A percentile compares a stretch with the other conserved stretches of the same genome.
Evolutionary conservation across 2,797 vertebrate genomes (phyloP).

Genomic region (Bufotes viridis): DNA sequence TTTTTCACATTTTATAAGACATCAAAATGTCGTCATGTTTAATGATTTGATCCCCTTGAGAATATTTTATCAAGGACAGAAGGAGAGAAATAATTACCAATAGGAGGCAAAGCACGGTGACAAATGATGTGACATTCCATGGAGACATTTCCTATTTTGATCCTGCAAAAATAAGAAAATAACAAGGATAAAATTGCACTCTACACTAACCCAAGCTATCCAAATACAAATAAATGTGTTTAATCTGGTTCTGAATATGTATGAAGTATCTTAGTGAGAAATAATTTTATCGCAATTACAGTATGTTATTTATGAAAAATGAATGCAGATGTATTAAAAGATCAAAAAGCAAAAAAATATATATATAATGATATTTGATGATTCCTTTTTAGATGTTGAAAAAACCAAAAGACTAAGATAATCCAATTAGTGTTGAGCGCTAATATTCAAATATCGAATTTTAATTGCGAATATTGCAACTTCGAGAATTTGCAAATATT

Average conservation of each 20-base stretch:
- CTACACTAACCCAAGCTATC: neutral
- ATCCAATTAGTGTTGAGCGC: no score
- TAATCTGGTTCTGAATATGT: neutral
- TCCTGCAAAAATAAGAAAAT: neutral
- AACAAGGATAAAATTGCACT: neutral
- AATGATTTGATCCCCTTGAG: constrained; percentile 49
- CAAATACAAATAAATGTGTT: neutral
- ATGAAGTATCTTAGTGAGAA: neutral
- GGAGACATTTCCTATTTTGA: constrained; percentile 19
- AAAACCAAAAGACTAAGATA: no score
- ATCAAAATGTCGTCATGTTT: constrained; percentile 34
- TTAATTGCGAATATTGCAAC: no score
- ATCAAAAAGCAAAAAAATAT: no score
- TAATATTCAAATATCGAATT: no score
- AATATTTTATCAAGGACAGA: constrained; percentile 51
- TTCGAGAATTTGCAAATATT: no score
- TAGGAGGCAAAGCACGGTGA: constrained; percentile 14
- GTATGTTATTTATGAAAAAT: no score
- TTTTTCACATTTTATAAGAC: constrained; percentile 21
- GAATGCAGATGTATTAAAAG: no score
- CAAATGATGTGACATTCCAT: constrained; percentile 5
- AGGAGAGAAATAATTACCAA: constrained; percentile 31
- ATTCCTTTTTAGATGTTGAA: no score
- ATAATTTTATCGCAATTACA: no score
- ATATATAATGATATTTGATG: no score